Evolutionary conservation across 2,113 vertebrate genomes (phyloP).

Genomic region (Orycteropus afer): DNA sequence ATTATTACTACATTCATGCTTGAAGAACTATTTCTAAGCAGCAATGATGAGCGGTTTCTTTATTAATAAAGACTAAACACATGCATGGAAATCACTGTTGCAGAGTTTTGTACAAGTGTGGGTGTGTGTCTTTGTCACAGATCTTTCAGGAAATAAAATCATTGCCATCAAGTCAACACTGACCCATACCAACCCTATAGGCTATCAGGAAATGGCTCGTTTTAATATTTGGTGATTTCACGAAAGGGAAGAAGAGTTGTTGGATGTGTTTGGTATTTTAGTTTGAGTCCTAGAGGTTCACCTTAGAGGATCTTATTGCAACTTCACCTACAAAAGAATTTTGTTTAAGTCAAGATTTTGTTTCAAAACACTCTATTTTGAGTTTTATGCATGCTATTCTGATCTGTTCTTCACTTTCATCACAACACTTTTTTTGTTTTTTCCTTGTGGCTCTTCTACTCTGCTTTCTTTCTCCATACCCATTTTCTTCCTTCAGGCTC

Average conservation of each 20-base stretch:
- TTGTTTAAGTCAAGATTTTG: slow-evolving; percentile 28
- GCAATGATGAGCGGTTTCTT: not conserved
- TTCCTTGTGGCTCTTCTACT: not conserved
- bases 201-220: slow-evolving; percentile 14
- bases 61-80: not conserved
- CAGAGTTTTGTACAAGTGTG: not conserved
- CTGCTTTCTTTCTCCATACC: not conserved
- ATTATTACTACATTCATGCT: not conserved
- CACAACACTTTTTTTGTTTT: not conserved
- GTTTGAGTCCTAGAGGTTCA: not conserved
- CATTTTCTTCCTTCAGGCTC: not conserved
- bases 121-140: not conserved
- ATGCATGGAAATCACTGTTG: not conserved
- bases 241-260: not conserved
- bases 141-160: not conserved
- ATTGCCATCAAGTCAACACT: not conserved
- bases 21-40: not conserved
- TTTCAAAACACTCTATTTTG: not conserved
- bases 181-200: not conserved
- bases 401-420: not conserved
- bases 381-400: not conserved
- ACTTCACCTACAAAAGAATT: not conserved
- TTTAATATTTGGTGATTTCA: slow-evolving; percentile 15
- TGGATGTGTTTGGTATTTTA: slow-evolving; percentile 19
- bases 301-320: not conserved